These are phyloP conservation scores for Microtus montanus DNA, from an alignment of 2,113 vertebrate species.

Conservation along the genomic window DNA sequence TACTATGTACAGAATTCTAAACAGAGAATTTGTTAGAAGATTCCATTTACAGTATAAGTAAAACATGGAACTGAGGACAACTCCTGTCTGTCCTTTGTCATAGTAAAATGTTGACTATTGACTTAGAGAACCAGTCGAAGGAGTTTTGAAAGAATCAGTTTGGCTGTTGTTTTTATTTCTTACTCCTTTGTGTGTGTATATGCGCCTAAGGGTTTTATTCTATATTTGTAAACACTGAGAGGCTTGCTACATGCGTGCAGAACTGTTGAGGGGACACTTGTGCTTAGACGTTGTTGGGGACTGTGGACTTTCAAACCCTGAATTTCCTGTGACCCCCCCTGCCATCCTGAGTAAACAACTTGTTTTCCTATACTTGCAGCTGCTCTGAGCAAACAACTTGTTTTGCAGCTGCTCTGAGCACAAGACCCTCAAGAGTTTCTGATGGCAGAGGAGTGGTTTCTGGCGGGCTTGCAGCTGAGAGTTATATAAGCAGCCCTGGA, in stretches of 20 bases:
- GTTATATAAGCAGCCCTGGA: too few species aligned
- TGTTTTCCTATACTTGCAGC: too few species aligned
- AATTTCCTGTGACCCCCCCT: too few species aligned
- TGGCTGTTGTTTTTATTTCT: neutral
- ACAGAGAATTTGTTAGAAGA: neutral
- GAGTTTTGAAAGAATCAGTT: neutral
- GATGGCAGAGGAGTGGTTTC: too few species aligned
- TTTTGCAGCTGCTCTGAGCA: too few species aligned
- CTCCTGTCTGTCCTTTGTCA: neutral
- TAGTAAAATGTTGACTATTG: neutral
- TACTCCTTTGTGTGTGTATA: neutral
- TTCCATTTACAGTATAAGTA: neutral
- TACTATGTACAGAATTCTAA: neutral
- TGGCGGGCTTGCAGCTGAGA: too few species aligned
- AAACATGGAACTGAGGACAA: neutral
- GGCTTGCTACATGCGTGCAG: neutral
- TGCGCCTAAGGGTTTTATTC: neutral
- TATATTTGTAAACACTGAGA: neutral
- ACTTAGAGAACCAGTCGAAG: neutral
- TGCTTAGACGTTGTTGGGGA: neutral
- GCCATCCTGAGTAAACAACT: too few species aligned
- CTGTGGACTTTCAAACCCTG: too few species aligned
- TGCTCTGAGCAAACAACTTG: too few species aligned
- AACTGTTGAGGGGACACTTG: conserved; percentile 25
- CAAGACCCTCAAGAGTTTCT: too few species aligned